A percentile compares a stretch with the other conserved stretches of the same genome.
Conservation (phyloP, 2,888 invertebrate species). For the Stenurella melanura region DNA sequence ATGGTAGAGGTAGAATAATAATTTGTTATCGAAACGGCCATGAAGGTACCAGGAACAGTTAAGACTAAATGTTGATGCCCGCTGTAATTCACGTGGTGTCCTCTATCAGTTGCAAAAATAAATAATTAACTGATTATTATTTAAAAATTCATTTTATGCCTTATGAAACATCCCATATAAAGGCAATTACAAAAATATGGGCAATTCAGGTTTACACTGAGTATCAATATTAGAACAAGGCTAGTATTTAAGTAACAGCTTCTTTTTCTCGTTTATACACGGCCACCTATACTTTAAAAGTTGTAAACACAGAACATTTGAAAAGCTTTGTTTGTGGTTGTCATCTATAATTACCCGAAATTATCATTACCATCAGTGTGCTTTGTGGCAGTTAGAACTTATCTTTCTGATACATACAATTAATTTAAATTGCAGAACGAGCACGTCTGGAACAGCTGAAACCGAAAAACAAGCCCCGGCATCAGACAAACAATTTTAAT, state of each 20-base stretch:
- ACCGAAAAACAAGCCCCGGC: slow-evolving; percentile 48
- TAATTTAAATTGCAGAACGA: slow-evolving; percentile 50
- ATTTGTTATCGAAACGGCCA: no score
- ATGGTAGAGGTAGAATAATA: no score
- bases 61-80: no score
- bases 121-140: no score
- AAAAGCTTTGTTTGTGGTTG: slow-evolving; percentile 13
- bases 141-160: no score
- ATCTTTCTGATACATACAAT: slow-evolving; percentile 39
- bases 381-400: slow-evolving; percentile 22
- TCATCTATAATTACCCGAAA: slow-evolving; percentile 24
- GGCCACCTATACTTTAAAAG: neutral
- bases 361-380: slow-evolving; percentile 31
- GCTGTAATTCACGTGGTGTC: no score
- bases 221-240: no score
- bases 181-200: no score
- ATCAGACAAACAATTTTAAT: slow-evolving; percentile 56
- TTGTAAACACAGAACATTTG: neutral
- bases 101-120: no score
- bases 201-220: no score
- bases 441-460: slow-evolving; percentile 46
- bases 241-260: neutral
- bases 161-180: no score
- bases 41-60: no score
- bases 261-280: neutral